phyloP scores from a whole-genome alignment of 2,888 invertebrate species.

The Heliconius hortense region DNA sequence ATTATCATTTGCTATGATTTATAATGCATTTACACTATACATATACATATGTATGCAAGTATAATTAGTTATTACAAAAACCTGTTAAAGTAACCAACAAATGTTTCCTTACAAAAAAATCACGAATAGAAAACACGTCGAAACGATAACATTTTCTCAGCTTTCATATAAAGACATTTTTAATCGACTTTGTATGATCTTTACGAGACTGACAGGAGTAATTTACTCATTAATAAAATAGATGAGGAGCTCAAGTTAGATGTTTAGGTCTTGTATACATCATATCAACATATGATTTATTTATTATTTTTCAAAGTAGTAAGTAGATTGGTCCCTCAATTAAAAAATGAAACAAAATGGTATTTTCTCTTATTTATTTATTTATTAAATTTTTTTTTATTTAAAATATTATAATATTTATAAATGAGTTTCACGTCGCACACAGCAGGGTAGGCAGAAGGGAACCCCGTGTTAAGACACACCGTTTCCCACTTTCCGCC shows the following conservation, averaged over 20 bases:
- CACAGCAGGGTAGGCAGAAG: too few species aligned
- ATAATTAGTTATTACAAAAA: neutral
- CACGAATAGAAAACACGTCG: slow-evolving; percentile 26
- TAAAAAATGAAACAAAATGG: neutral
- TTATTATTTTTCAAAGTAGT: neutral
- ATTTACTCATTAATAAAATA: slow-evolving; percentile 66
- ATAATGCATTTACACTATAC: neutral
- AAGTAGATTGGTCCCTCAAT: neutral
- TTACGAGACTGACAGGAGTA: slow-evolving; percentile 52
- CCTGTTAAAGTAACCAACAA: slow-evolving; percentile 9
- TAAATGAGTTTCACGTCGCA: too few species aligned
- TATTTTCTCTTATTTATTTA: neutral
- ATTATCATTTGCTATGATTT: neutral
- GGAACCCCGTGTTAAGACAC: too few species aligned
- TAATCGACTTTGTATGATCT: slow-evolving; percentile 47
- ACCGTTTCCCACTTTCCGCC: too few species aligned
- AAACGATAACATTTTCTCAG: slow-evolving; percentile 28
- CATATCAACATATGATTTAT: neutral
- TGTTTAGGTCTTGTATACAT: slow-evolving; percentile 34
- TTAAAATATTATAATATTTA: too few species aligned
- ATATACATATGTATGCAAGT: neutral
- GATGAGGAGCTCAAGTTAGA: slow-evolving; percentile 50
- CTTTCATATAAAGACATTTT: slow-evolving; percentile 45
- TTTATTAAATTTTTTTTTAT: neutral
- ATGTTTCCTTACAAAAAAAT: slow-evolving; percentile 24